These are phyloP conservation scores for Dromococcyx pavoninus DNA, from an alignment of 2,797 vertebrate species.

Conservation along the genomic window DNA sequence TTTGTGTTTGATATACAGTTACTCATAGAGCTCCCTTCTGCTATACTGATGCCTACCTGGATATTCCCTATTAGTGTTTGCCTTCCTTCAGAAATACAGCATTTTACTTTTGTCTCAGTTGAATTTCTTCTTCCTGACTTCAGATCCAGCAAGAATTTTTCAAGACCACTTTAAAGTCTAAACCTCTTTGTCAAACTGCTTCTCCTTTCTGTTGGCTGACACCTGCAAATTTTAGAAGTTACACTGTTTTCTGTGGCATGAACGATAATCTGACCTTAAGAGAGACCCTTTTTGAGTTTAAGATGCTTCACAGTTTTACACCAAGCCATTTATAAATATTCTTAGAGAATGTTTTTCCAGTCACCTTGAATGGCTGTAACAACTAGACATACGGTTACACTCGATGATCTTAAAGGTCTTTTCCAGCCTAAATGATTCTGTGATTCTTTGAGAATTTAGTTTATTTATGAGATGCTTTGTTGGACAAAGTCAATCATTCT, in stretches of 20 bases:
- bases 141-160: neutral
- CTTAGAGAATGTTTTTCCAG: neutral
- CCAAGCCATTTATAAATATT: neutral
- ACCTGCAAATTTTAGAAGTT: neutral
- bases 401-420: no score
- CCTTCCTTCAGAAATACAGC: neutral
- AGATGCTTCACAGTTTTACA: neutral
- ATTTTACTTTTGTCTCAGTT: neutral
- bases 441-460: neutral
- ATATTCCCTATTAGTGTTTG: neutral
- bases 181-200: neutral
- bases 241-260: neutral
- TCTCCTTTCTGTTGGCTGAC: neutral
- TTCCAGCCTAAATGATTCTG: no score
- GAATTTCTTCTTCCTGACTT: neutral
- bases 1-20: neutral
- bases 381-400: neutral
- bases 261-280: neutral
- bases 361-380: neutral
- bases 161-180: neutral
- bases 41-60: neutral
- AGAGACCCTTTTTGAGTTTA: neutral
- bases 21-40: neutral
- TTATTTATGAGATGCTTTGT: neutral
- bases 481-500: neutral